Base-by-base conservation (phyloP, 2,113 vertebrate species). In the Catharus minimus region DNA sequence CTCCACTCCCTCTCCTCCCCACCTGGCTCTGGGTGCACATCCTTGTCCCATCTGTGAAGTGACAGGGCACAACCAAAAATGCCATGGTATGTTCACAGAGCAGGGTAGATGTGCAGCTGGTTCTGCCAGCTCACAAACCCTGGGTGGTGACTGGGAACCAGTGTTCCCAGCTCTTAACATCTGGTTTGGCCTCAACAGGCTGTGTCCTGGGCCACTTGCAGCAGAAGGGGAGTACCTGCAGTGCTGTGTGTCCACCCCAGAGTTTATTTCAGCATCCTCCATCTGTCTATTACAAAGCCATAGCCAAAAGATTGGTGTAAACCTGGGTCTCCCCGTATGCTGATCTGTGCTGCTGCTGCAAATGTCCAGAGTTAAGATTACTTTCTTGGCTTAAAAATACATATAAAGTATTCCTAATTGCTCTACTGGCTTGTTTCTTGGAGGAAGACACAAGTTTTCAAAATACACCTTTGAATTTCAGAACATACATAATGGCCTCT, bases 311-410 rank as follows among this genome's bases (percentile, higher is more conserved):
- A 60, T 28, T 19, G 43, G 47, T 74, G 20, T 30, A 30, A 65
- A 52, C 15, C 24, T 11, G 11, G 28, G 53, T n/a, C 71, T 50
- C 2, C 21, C 16, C 56, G 28, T 1, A 2, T 7, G 56, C 55
- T 61, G 50, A 68, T n/a, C 38, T 62, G 10, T 53, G 21, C 66
- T 79, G 88, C 66, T 91, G 75, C 56, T 62, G 6, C 19, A 47
- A 16, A 49, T 52, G 55, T 7, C 44, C 73, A 67, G 24, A 78
- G 53, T 36, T 72, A 64, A 60, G 36, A 61, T 68, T 76, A 49
- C 18, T 55, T 69, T 65, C 50, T 82, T 86, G 60, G 55, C 75
- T 85, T 88, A 82, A 85, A 87, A 82, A 49, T 44, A 44, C 6
- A 3, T 39, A 38, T 20, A 15, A 88, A 82, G 13, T 69, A 65